A percentile compares a stretch with the other conserved stretches of the same genome.
Evolutionary conservation across 2,113 vertebrate genomes (phyloP).

Genomic region (Monarcha castaneiventris): DNA sequence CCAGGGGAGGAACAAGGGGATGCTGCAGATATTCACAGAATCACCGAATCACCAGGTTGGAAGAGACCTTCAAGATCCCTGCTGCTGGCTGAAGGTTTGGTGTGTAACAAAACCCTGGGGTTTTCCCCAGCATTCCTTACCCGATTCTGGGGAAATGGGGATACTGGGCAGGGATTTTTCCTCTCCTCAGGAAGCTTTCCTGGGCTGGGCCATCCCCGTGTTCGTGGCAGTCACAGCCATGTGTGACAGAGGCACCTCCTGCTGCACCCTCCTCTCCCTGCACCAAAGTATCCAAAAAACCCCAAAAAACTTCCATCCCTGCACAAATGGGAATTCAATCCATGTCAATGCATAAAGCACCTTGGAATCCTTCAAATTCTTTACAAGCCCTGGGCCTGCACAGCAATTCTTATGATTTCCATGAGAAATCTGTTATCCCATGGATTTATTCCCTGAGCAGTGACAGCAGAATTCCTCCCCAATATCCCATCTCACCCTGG

Average conservation of each 20-base stretch:
- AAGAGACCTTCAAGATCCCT: neutral
- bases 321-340: neutral
- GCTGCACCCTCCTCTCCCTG: neutral
- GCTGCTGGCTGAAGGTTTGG: neutral
- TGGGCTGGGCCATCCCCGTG: neutral
- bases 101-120: accelerated
- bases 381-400: neutral
- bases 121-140: accelerated
- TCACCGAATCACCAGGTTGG: no score
- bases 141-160: neutral
- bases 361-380: neutral
- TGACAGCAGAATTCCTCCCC: neutral
- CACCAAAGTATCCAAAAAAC: accelerated
- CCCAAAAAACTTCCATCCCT: no score
- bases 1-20: neutral
- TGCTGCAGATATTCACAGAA: neutral
- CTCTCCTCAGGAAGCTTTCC: accelerated
- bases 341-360: accelerated
- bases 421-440: neutral
- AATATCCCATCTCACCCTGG: no score
- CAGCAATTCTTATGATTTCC: accelerated
- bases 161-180: neutral
- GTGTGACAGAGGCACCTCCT: accelerated
- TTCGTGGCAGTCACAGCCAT: accelerated
- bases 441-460: neutral